Conservation (phyloP, 2,797 vertebrate species). For the Synanceia verrucosa region DNA sequence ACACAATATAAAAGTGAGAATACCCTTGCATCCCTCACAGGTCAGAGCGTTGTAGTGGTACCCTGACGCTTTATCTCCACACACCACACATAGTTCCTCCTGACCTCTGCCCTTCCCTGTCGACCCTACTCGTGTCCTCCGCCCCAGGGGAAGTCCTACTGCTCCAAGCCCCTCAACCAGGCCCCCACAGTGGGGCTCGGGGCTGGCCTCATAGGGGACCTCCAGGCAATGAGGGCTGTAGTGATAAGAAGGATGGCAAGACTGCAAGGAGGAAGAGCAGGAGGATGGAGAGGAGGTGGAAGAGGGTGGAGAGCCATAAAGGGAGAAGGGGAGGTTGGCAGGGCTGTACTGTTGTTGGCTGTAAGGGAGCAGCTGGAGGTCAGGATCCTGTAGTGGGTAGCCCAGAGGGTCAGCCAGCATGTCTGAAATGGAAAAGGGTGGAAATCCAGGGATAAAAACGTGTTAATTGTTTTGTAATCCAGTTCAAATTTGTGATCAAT, state of each 20-base stretch:
- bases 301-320: conserved; percentile 81
- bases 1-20: neutral
- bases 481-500: neutral
- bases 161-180: conserved; percentile 60
- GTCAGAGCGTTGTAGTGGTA: conserved; percentile 97
- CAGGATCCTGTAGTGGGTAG: conserved; percentile 87
- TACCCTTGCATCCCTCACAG: conserved; percentile 97
- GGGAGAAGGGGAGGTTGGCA: conserved; percentile 80
- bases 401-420: conserved; percentile 89
- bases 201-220: conserved; percentile 75
- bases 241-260: conserved; percentile 80
- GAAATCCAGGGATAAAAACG: neutral
- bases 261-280: conserved; percentile 76
- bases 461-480: neutral
- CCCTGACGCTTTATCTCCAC: conserved; percentile 93
- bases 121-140: conserved; percentile 81
- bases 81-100: conserved; percentile 95
- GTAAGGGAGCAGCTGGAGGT: conserved; percentile 88
- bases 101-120: conserved; percentile 85
- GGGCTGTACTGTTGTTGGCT: conserved; percentile 87
- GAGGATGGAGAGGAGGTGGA: conserved; percentile 72
- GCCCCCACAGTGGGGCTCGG: conserved; percentile 74
- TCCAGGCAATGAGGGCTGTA: conserved; percentile 83
- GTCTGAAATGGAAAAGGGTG: conserved; percentile 76
- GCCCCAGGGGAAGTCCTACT: conserved; percentile 74